Conservation (phyloP, 2,888 invertebrate genomes). For the Tachystola acroxantha region DNA sequence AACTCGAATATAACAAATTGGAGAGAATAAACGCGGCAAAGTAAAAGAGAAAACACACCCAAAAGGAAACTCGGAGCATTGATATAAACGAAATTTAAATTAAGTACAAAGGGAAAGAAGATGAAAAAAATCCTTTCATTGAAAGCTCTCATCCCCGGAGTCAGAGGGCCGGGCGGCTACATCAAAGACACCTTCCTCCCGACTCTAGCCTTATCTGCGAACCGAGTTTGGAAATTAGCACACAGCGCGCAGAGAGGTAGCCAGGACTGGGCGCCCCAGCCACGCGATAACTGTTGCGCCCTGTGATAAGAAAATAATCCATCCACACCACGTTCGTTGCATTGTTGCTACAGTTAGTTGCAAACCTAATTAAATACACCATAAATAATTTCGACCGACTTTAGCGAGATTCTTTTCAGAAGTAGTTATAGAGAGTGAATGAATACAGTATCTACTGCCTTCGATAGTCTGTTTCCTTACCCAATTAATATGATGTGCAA, state of each 20-base stretch:
- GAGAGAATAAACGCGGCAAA: conserved; percentile 77
- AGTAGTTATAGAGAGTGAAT: too few relatives aligned
- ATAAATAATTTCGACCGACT: too few relatives aligned
- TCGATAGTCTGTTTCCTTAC: too few relatives aligned
- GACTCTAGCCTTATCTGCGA: conserved; percentile 71
- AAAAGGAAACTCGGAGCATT: conserved; percentile 76
- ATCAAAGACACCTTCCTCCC: conserved; percentile 71
- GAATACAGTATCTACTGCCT: too few relatives aligned
- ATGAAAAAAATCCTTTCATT: conserved; percentile 78
- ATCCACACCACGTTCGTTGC: too few relatives aligned
- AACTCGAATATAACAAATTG: conserved; percentile 76
- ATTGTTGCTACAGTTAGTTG: neutral
- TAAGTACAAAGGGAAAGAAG: conserved; percentile 78
- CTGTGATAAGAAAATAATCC: too few relatives aligned
- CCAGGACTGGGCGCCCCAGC: neutral
- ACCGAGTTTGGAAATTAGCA: conserved; percentile 76
- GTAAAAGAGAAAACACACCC: conserved; percentile 76
- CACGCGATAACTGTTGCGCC: too few relatives aligned
- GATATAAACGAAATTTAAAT: conserved; percentile 79
- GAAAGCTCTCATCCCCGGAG: conserved; percentile 74
- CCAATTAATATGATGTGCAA: too few relatives aligned
- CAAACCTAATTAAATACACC: neutral
- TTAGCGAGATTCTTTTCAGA: too few relatives aligned
- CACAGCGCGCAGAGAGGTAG: conserved; percentile 12
- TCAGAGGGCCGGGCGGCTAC: conserved; percentile 73